Evolutionary conservation across 2,888 invertebrate species (phyloP).

Genomic region (Arge pagana): DNA sequence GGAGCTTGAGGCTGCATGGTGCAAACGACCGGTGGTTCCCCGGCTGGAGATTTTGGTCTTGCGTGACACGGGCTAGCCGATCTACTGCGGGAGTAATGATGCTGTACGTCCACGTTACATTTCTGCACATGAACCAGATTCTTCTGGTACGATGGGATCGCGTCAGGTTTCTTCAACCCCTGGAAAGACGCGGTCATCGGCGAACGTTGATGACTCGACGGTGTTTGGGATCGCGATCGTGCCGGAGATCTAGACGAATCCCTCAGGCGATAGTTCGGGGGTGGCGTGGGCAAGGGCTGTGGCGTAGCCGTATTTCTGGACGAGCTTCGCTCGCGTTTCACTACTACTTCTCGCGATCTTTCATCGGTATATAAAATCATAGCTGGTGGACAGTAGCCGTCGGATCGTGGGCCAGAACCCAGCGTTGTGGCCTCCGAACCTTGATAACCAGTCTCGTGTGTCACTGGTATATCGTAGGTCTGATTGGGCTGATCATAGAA

Average conservation of each 20-base stretch:
- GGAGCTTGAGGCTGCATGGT: conserved; percentile 68
- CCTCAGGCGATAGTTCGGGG: conserved; percentile 49
- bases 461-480: conserved; percentile 21
- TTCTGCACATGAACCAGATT: conserved; percentile 68
- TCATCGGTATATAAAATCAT: conserved; percentile 48
- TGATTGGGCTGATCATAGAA: conserved; percentile 49
- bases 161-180: conserved; percentile 71
- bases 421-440: conserved; percentile 47
- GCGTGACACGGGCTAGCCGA: conserved; percentile 51
- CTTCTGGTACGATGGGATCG: conserved; percentile 80
- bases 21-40: conserved; percentile 65
- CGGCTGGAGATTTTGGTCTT: conserved; percentile 71
- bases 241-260: conserved; percentile 62
- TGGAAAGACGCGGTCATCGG: too few species aligned
- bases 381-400: conserved; percentile 47
- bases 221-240: conserved; percentile 67
- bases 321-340: conserved; percentile 31
- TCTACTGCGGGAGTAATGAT: conserved; percentile 46
- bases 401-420: conserved; percentile 36
- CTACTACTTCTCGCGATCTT: conserved; percentile 32
- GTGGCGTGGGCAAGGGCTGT: conserved; percentile 52
- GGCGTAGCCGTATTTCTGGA: conserved; percentile 36
- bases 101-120: conserved; percentile 43
- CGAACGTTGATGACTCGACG: conserved; percentile 60
- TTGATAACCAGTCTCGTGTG: background rate